A percentile compares a stretch with the other conserved stretches of the same genome.
phyloP scores from a whole-genome alignment of 2,797 vertebrate species.

The Cossypha heuglini region DNA sequence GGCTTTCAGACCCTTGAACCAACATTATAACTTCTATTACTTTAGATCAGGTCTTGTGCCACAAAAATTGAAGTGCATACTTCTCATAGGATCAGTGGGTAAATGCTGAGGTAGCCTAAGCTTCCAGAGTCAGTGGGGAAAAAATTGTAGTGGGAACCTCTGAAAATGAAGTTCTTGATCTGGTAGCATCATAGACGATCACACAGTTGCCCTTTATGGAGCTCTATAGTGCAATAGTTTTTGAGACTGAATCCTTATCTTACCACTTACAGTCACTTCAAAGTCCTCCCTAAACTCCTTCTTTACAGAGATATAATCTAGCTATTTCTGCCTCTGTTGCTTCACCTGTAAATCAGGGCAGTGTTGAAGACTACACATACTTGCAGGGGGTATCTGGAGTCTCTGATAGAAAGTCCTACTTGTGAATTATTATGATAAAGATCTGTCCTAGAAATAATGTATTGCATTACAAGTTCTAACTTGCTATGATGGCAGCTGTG shows the following conservation, averaged over 20 bases:
- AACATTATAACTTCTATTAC: not conserved
- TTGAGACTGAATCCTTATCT: not conserved
- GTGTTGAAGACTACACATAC: not conserved
- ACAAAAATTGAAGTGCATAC: not conserved
- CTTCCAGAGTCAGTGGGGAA: not conserved
- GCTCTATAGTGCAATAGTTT: not conserved
- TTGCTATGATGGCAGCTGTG: not conserved
- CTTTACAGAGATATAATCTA: not conserved
- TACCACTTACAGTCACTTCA: not conserved
- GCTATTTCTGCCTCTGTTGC: not conserved
- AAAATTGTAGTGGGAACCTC: not conserved
- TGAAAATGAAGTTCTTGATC: not conserved
- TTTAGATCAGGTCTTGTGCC: not conserved
- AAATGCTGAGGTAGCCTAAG: not conserved
- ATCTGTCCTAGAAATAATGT: conserved; percentile 22
- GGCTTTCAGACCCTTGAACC: not conserved
- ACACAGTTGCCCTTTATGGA: not conserved
- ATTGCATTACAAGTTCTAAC: conserved; percentile 20
- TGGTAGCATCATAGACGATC: not conserved
- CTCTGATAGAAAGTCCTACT: not conserved
- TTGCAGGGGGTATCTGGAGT: not conserved
- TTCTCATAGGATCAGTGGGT: not conserved
- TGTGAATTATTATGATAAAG: not conserved
- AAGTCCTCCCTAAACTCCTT: not conserved
- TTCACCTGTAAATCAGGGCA: not conserved